A percentile compares a stretch with the other conserved stretches of the same genome.
Evolutionary conservation across 2,113 vertebrate species (phyloP).

Genomic region (Orientallactaga bullata): DNA sequence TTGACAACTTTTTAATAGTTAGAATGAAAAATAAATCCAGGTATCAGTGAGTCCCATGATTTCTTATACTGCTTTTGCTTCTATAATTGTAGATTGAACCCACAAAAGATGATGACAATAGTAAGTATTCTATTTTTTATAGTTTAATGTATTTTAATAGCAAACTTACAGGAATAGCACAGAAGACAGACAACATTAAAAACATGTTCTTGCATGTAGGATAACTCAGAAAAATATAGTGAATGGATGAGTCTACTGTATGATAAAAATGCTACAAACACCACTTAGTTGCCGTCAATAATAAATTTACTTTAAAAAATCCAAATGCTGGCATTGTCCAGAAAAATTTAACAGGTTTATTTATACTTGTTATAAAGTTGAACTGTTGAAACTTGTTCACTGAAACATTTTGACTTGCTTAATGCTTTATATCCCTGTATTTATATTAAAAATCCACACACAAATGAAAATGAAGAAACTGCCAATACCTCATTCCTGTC

Average conservation of each 20-base stretch:
- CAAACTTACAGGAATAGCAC: constrained; percentile 94
- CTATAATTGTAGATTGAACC: too few relatives aligned
- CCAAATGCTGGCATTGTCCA: constrained; percentile 92
- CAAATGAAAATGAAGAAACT: too few relatives aligned
- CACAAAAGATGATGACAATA: too few relatives aligned
- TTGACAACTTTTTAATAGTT: too few relatives aligned
- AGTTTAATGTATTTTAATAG: constrained; percentile 94
- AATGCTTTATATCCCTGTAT: too few relatives aligned
- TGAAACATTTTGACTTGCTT: constrained; percentile 84
- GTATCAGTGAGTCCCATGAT: too few relatives aligned
- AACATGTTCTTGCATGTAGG: constrained; percentile 91
- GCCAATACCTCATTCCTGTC: too few relatives aligned
- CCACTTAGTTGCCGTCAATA: constrained; percentile 90
- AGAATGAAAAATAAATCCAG: too few relatives aligned
- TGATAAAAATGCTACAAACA: constrained; percentile 93
- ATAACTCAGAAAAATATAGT: constrained; percentile 85
- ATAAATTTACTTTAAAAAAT: constrained; percentile 92
- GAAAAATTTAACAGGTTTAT: constrained; percentile 91
- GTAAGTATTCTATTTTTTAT: too few relatives aligned
- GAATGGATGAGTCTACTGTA: constrained; percentile 79
- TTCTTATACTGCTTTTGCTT: too few relatives aligned
- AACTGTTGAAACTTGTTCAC: constrained; percentile 87
- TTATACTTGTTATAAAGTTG: constrained; percentile 89
- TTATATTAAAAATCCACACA: too few relatives aligned
- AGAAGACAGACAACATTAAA: constrained; percentile 93